A percentile compares a stretch with the other conserved stretches of the same genome.
Conservation (phyloP, 2,888 invertebrate species). For the Andrena chrysosceles region DNA sequence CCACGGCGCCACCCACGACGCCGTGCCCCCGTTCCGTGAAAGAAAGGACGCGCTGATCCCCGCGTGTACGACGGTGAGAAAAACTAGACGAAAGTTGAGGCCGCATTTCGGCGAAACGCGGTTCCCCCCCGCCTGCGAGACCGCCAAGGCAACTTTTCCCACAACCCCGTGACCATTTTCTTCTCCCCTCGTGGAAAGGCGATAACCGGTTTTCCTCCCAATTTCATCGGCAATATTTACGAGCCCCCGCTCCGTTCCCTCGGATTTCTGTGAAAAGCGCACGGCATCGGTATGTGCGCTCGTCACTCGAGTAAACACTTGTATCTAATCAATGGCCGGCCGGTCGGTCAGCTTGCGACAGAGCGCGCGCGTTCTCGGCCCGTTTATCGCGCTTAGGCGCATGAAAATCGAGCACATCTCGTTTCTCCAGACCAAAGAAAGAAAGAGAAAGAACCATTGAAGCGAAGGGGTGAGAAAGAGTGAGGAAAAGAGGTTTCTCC, state of each 20-base stretch:
- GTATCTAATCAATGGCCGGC: constrained; percentile 59
- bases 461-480: no score
- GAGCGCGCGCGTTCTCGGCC: constrained; percentile 30
- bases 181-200: neutral
- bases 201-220: constrained; percentile 55
- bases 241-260: constrained; percentile 1
- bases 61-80: constrained; percentile 29
- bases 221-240: constrained; percentile 55
- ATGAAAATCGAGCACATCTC: constrained; percentile 15
- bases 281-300: constrained; percentile 55
- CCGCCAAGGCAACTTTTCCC: constrained; percentile 30
- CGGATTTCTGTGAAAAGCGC: constrained; percentile 51
- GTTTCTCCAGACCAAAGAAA: neutral
- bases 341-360: constrained; percentile 56
- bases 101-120: constrained; percentile 44
- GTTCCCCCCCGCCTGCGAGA: neutral
- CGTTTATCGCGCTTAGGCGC: constrained; percentile 32
- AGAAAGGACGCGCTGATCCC: constrained; percentile 50
- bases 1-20: constrained; percentile 51
- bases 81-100: constrained; percentile 45
- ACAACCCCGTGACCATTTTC: constrained; percentile 7
- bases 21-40: constrained; percentile 48
- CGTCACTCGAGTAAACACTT: constrained; percentile 61
- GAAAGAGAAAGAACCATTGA: no score
- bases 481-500: neutral